phyloP scores from a whole-genome alignment of 2,797 vertebrate genomes.

The Pipistrellus nathusii region DNA sequence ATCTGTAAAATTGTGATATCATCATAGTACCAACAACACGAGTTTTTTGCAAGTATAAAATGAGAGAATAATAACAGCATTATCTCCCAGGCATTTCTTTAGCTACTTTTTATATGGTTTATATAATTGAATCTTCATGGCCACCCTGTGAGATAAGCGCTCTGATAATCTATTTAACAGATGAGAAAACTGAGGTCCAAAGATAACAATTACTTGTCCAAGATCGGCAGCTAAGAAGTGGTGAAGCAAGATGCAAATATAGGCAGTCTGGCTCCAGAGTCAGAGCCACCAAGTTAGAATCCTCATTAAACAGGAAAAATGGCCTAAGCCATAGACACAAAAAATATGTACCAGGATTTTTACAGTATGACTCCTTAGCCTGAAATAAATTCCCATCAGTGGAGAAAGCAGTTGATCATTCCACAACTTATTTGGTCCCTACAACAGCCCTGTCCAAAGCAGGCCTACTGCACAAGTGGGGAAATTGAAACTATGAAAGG shows the following conservation, averaged over 20 bases:
- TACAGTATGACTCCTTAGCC: neutral
- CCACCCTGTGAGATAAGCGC: neutral
- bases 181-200: slow-evolving; percentile 38
- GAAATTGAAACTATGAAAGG: neutral
- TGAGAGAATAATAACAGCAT: neutral
- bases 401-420: neutral
- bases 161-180: slow-evolving; percentile 14
- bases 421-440: neutral
- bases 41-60: slow-evolving; percentile 36
- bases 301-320: slow-evolving; percentile 26
- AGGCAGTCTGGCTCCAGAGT: neutral
- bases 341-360: neutral
- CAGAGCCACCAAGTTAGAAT: slow-evolving; percentile 34
- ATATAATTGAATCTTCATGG: neutral
- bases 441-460: neutral
- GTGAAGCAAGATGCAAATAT: neutral
- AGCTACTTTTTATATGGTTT: neutral
- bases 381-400: neutral
- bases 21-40: neutral
- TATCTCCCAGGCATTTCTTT: neutral
- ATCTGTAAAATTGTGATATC: slow-evolving; percentile 30
- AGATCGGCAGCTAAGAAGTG: neutral
- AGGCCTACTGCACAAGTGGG: neutral
- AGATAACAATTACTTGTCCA: neutral
- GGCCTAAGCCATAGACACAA: neutral